Evolutionary conservation across 2,797 vertebrate species (phyloP), one percentile per base, ranked within the genome.

Genomic region (Trachurus trachurus): DNA sequence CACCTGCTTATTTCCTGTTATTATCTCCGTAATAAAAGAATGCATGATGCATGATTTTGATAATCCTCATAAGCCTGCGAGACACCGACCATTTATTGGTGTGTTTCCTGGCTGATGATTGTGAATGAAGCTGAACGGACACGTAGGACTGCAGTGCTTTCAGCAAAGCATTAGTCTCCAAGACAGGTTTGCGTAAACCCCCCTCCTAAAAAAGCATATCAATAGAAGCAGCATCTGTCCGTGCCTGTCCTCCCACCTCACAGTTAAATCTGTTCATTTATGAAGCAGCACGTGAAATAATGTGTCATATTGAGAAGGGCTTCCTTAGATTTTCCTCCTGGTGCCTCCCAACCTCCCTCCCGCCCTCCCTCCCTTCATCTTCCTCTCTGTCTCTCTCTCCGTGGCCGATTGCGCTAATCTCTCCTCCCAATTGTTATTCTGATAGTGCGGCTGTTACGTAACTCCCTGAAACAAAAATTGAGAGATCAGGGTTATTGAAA

Each of bases 391-490:
- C 74, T 69, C 86, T 83, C 90, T 83, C 90, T 86, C 84, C 78
- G 84, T 85, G 77, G 87, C 82, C 69, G 75, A 86, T 86, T 80
- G 90, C 71, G 57, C 85, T 93, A 92, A 92, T 91, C 91, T 89
- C 85, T 86, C 91, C 79, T 90, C 84, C 84, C 89, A 89, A 92
- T 94, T 92, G 90, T 92, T 93, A 92, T 94, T 94, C 92, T 86
- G 86, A 93, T 87, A 84, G 85, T 73, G 84, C 80, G 77, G 89
- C 92, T 75, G 83, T 94, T 95, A 91, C 74, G 60, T 93, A 93
- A 94, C 88, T 76, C 74, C 72, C 82, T 74, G 72, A 87, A 86
- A 80, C 79, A 76, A 80, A 87, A 88, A 93, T 86, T 86, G 85
- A 91, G 87, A 91, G 91, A 88, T 91, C 84, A 64, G 84, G 76